Evolutionary conservation across 2,797 vertebrate species (phyloP).

Genomic region (Phoeniculus purpureus): DNA sequence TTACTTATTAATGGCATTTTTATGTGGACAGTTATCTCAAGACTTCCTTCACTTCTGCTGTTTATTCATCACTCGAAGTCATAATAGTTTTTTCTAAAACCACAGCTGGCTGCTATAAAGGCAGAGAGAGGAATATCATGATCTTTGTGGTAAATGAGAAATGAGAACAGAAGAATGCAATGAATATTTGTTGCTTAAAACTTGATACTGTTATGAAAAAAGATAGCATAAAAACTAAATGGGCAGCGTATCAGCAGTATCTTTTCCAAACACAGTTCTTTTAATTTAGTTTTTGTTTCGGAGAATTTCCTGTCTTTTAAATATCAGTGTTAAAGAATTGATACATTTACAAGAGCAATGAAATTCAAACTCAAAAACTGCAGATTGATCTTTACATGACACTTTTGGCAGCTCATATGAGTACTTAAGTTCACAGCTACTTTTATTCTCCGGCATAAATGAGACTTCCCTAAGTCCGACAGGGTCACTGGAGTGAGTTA

Average conservation of each 20-base stretch:
- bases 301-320: conserved; percentile 6
- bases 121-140: conserved; percentile 38
- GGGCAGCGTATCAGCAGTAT: conserved; percentile 41
- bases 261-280: conserved; percentile 13
- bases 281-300: not conserved
- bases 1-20: conserved; percentile 39
- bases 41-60: conserved; percentile 41
- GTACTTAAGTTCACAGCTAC: not conserved
- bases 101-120: conserved; percentile 49
- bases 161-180: conserved; percentile 25
- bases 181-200: conserved; percentile 40
- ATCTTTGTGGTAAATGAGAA: conserved; percentile 49
- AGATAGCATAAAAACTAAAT: conserved; percentile 42
- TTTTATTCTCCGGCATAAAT: not conserved
- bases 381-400: conserved; percentile 16
- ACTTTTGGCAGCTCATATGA: not conserved
- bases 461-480: not conserved
- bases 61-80: conserved; percentile 47
- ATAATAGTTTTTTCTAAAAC: conserved; percentile 56
- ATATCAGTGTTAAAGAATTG: not conserved
- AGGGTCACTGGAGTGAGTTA: not conserved
- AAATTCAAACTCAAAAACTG: conserved; percentile 42
- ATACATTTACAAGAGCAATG: conserved; percentile 33
- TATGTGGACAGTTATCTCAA: conserved; percentile 16
- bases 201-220: conserved; percentile 40